Conservation (phyloP, 2,888 invertebrate genomes). For the Achlya flavicornis region DNA sequence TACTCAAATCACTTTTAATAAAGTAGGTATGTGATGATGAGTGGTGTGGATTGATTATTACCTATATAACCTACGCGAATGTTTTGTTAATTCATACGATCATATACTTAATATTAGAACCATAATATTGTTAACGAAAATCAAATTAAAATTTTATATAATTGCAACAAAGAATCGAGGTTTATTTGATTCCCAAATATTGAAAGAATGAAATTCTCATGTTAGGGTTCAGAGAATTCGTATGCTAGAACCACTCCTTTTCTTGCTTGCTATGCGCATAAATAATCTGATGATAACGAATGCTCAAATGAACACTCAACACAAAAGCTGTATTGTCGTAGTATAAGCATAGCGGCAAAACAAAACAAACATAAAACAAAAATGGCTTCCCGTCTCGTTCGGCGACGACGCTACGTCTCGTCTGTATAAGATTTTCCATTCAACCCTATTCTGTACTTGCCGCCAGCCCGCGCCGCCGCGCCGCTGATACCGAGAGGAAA, state of each 20-base stretch:
- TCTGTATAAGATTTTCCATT: slow-evolving; percentile 45
- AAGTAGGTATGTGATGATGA: too few species aligned
- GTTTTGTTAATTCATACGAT: too few species aligned
- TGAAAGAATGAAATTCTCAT: too few species aligned
- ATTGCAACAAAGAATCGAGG: too few species aligned
- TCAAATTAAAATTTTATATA: too few species aligned
- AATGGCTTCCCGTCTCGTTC: slow-evolving; percentile 57
- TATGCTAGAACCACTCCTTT: slow-evolving; percentile 22
- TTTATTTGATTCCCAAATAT: too few species aligned
- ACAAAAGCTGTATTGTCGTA: slow-evolving; percentile 65
- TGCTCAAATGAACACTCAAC: slow-evolving; percentile 61
- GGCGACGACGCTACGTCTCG: slow-evolving; percentile 30
- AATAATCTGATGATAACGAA: slow-evolving; percentile 68
- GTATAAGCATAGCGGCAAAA: slow-evolving; percentile 47
- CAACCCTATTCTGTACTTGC: slow-evolving; percentile 24
- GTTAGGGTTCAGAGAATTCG: background rate
- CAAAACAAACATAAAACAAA: slow-evolving; percentile 67
- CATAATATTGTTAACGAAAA: too few species aligned
- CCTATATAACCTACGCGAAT: too few species aligned
- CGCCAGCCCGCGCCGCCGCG: background rate
- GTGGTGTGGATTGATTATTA: too few species aligned
- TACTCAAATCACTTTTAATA: too few species aligned
- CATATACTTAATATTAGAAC: too few species aligned
- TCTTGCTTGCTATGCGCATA: slow-evolving; percentile 42
- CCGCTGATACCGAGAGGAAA: background rate